Percentiles rank a stretch among this genome's conserved stretches.
phyloP scores from a whole-genome alignment of 2,888 invertebrate genomes.

The Apamea monoglypha region DNA sequence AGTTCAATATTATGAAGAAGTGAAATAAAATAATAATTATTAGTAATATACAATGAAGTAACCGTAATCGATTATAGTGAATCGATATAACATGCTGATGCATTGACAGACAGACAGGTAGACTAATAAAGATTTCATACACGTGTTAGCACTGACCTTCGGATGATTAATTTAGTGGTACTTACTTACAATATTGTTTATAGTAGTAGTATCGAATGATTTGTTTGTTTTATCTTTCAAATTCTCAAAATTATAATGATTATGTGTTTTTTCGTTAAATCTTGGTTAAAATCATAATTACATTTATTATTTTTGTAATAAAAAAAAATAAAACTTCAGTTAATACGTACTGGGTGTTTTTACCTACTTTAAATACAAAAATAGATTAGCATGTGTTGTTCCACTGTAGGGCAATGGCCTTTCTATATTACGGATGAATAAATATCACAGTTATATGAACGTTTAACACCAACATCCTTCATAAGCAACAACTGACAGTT shows the following conservation, averaged over 20 bases:
- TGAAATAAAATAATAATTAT: neutral
- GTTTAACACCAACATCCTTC: neutral
- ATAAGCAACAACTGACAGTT: neutral
- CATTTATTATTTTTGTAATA: neutral
- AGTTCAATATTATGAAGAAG: neutral
- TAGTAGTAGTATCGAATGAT: neutral
- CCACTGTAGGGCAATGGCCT: neutral
- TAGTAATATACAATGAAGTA: neutral
- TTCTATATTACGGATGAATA: neutral
- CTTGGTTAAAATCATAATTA: neutral
- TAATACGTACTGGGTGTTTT: neutral
- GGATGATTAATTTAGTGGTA: constrained; percentile 15
- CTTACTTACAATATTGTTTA: neutral
- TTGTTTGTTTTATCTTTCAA: neutral
- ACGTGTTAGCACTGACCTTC: constrained; percentile 44
- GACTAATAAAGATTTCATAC: constrained; percentile 16
- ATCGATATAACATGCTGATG: neutral
- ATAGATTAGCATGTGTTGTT: neutral
- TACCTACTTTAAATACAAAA: neutral
- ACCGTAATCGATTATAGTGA: neutral
- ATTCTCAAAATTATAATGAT: neutral
- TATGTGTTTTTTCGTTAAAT: neutral
- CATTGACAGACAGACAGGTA: neutral
- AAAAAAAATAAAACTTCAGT: neutral
- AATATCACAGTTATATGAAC: neutral